Conservation (phyloP, 2,888 invertebrate genomes). For the Deilephila elpenor region DNA sequence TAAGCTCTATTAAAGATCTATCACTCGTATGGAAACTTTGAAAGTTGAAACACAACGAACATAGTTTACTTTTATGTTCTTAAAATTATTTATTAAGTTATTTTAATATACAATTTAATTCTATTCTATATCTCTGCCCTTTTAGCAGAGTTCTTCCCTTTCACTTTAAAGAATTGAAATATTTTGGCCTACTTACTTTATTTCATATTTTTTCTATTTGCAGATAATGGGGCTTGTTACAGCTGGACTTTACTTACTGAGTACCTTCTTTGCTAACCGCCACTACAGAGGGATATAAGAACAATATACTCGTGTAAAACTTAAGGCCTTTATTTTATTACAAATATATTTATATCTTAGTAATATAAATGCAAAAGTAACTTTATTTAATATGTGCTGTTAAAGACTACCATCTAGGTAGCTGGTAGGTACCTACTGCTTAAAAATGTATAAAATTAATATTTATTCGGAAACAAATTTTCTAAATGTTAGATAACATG, state of each 20-base stretch:
- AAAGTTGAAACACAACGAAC: too few species aligned
- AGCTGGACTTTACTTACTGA: slow-evolving; percentile 89
- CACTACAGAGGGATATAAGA: slow-evolving; percentile 88
- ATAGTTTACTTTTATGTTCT: too few species aligned
- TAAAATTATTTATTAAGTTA: too few species aligned
- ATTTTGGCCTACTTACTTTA: not conserved
- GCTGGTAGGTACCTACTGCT: too few species aligned
- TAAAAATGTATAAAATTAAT: too few species aligned
- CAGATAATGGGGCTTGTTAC: slow-evolving; percentile 91
- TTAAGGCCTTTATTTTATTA: not conserved
- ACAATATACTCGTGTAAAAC: slow-evolving; percentile 25
- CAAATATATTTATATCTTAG: not conserved
- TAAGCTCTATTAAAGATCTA: too few species aligned
- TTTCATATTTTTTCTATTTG: slow-evolving; percentile 58
- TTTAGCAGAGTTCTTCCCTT: too few species aligned
- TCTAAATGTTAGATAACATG: not conserved
- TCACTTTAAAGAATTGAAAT: not conserved
- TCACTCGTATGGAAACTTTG: too few species aligned
- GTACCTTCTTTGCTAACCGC: slow-evolving; percentile 90
- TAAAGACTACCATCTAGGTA: not conserved
- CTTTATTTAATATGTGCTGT: not conserved
- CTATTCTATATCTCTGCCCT: too few species aligned
- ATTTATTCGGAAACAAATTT: too few species aligned
- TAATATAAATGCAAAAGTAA: not conserved
- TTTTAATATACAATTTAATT: too few species aligned